Evolutionary conservation across 2,797 vertebrate species (phyloP), one percentile per base, ranked within the genome.

Genomic region (Manis crassicaudata): DNA sequence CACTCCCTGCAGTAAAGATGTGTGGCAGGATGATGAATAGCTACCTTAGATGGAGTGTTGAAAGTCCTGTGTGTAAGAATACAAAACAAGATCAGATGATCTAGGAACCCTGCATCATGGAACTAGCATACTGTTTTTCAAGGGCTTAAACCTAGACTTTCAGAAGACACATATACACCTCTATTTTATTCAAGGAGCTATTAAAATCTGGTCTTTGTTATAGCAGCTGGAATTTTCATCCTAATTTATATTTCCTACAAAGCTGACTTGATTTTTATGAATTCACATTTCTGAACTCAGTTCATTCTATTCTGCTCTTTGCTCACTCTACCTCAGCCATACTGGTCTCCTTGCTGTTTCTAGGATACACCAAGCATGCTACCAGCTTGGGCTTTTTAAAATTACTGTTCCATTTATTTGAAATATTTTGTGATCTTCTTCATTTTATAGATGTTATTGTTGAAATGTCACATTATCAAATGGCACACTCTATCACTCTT

Each of bases 221-320:
- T 5, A 83, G 16, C 21, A 80, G 25, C 43, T 68, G 17, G 43
- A 85, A 75, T 32, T 65, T 68, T 7, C 65, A 23, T 56, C 46
- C 65, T 70, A 63, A 73, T 17, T 54, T 77, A 43, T 1, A n/a
- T 8, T 60, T 29, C 18, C 29, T 84, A 1, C 16, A 35, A 63
- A 84, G 7, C 10, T 43, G 56, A 35, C 50, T 4, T 21, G 54
- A 50, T 75, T 25, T 63, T 35, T 63, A 10, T 7, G 43, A 84
- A 13, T 80, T 29, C 32, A 32, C 18, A 8, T 73, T 37, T 91
- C 13, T 17, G 27, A 68, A 40, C 25, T 70, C 18, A 60, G 1
- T 7, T 79, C 40, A 0, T 6, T 17, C 9, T 43, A 0, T 21
- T 52, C 20, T 54, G 56, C 29, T 56, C 3, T 52, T 43, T 43